These are phyloP conservation scores for Trachemys scripta DNA, from an alignment of 2,113 vertebrate genomes.

Conservation along the genomic window DNA sequence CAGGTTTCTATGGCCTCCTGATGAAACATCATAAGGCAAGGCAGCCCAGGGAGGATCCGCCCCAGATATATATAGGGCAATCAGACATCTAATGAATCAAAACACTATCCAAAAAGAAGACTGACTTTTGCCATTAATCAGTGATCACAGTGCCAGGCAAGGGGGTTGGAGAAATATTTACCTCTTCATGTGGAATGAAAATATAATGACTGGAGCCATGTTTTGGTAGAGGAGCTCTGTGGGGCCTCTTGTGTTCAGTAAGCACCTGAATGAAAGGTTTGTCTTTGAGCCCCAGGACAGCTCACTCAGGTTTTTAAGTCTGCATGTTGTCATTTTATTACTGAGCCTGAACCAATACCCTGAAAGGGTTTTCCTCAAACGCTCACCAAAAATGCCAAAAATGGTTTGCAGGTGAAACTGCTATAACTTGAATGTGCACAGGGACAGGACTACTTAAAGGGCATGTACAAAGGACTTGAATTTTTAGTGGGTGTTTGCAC, in stretches of 20 bases:
- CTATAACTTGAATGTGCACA: background rate
- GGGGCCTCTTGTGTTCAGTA: no score
- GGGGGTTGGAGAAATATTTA: background rate
- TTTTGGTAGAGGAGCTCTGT: fast-evolving
- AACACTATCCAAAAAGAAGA: background rate
- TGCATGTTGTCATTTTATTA: background rate
- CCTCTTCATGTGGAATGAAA: background rate
- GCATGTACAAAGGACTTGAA: background rate
- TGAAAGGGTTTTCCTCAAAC: background rate
- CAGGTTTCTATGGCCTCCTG: background rate
- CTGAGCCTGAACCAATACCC: background rate
- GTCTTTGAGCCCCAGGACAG: background rate
- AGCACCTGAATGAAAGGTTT: background rate
- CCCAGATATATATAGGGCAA: background rate
- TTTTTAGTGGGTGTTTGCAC: background rate
- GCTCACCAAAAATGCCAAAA: background rate
- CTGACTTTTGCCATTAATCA: background rate
- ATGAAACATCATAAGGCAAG: background rate
- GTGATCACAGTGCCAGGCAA: background rate
- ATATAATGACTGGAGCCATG: background rate
- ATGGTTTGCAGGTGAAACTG: background rate
- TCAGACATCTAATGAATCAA: background rate
- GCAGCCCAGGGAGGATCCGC: background rate
- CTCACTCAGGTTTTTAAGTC: background rate
- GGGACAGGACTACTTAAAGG: background rate